Base-by-base conservation (phyloP, 2,797 vertebrate genomes). In the Aldrovandia affinis region DNA sequence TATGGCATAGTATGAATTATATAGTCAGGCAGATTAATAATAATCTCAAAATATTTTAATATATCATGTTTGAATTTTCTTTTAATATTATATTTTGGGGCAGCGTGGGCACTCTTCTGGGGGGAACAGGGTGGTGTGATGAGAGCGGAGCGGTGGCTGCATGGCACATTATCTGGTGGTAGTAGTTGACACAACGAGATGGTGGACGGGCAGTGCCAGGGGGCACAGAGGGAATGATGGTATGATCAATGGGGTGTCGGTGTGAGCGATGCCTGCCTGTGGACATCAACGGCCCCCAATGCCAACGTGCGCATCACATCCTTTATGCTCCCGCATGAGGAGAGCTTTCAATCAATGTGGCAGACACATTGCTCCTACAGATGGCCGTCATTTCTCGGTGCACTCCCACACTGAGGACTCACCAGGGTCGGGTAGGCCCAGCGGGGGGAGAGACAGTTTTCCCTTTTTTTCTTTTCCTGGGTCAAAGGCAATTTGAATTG, bases 401-500 rank as follows among this genome's bases (percentile, higher is more conserved):
- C 81, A 47, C 86, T 78, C 89, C 12, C 44, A 18, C 57, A 39
- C 55, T 3, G 65, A 33, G 33, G 15, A 20, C 65, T 70, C 65
- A 22, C 68, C 28, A 50, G 81, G 42, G 30, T 52, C 52, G 5
- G 33, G 82, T 30, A 52, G 15, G 28, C 81, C 63, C 39, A n/a
- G 18, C 50, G 33, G 50, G n/a, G n/a, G 39, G 10, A 15, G 12
- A 20, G 3, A 9, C 30, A 1, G 1, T 70, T 70, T 20, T 30
- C 30, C 15, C 15, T 57, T 57, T 65, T 86, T 87, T 87, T 83
- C 90, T 87, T 89, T 88, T 92, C 93, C 89, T 50, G 42, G 77
- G 93, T 93, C 92, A 92, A 93, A 93, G 91, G 91, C 92, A 93
- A 93, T n/a, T n/a, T n/a, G n/a, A 91, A 91, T 93, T 91, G 93